phyloP scores from a whole-genome alignment of 23 tunicate genomes.

The Ascidia mentula region DNA sequence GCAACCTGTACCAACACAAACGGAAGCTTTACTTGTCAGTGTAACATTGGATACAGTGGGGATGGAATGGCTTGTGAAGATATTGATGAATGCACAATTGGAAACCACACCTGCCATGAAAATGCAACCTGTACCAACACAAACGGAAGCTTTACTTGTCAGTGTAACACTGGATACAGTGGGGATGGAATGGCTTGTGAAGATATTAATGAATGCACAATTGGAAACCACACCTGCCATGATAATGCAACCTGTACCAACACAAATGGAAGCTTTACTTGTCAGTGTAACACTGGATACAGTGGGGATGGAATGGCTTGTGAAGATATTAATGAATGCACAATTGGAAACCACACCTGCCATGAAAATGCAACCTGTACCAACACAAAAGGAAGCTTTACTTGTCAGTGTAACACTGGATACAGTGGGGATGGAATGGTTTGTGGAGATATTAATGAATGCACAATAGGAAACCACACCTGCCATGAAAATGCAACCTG shows the following conservation, averaged over 20 bases:
- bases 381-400: too few relatives aligned
- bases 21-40: too few relatives aligned
- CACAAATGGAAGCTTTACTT: background rate
- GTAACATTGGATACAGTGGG: too few relatives aligned
- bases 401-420: too few relatives aligned
- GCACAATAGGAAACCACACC: background rate
- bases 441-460: background rate
- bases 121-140: too few relatives aligned
- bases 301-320: background rate
- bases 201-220: background rate
- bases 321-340: background rate
- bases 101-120: too few relatives aligned
- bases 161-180: too few relatives aligned
- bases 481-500: background rate
- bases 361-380: background rate
- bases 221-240: background rate
- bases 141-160: too few relatives aligned
- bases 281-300: background rate
- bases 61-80: too few relatives aligned
- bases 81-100: too few relatives aligned
- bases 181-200: too few relatives aligned
- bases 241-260: background rate
- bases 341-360: background rate
- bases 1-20: too few relatives aligned
- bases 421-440: background rate